These are phyloP conservation scores for Thunnus thynnus DNA, from an alignment of 2,113 vertebrate species.

Conservation along the genomic window DNA sequence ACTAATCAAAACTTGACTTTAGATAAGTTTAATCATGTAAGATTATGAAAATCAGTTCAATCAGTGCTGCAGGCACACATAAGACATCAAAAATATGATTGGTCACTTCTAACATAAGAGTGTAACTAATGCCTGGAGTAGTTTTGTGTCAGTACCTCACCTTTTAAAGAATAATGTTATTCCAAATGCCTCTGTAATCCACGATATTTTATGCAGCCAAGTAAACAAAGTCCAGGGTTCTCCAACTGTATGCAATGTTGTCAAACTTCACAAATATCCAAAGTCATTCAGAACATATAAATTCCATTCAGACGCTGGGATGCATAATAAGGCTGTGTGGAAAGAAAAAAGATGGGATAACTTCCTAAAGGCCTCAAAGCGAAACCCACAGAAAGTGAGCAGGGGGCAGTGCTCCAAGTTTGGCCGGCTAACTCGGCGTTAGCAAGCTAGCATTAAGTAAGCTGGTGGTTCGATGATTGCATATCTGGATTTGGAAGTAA, in stretches of 20 bases:
- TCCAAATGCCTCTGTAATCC: conserved; percentile 50
- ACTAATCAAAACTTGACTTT: background rate
- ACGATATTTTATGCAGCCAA: conserved; percentile 38
- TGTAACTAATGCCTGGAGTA: background rate
- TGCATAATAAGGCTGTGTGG: conserved; percentile 41
- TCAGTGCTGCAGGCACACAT: background rate
- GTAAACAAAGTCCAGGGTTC: conserved; percentile 43
- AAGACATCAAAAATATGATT: background rate
- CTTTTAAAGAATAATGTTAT: conserved; percentile 53
- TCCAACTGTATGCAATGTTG: conserved; percentile 29
- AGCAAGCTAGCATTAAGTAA: conserved; percentile 63
- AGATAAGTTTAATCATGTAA: no score
- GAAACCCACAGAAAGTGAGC: conserved; percentile 61
- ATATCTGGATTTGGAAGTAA: conserved; percentile 58
- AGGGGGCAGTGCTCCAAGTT: conserved; percentile 67
- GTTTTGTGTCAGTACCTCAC: conserved; percentile 55
- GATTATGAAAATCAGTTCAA: no score
- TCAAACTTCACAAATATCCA: conserved; percentile 32
- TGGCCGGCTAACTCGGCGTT: conserved; percentile 69
- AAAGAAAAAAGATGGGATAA: conserved; percentile 4
- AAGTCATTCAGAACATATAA: conserved; percentile 41
- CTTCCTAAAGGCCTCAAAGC: conserved; percentile 75
- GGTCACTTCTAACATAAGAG: background rate
- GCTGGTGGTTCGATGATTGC: conserved; percentile 67
- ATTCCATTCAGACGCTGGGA: conserved; percentile 47